A percentile compares a stretch with the other conserved stretches of the same genome.
phyloP scores from a whole-genome alignment of 1,140 invertebrate genomes.

The Zaprionus taronus region DNA sequence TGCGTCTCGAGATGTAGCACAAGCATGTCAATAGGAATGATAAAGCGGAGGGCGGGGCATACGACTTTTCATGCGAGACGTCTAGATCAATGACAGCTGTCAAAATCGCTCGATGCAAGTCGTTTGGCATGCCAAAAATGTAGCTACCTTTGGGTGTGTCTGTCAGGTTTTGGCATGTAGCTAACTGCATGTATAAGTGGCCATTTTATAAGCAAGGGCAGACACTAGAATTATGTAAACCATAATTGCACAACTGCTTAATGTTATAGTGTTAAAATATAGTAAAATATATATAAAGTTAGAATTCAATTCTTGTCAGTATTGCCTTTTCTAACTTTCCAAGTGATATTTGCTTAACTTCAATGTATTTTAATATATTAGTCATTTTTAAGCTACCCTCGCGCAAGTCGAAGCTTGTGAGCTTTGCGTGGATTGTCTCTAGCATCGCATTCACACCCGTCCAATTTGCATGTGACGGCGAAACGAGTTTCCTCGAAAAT shows the following conservation, averaged over 20 bases:
- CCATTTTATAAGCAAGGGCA: slow-evolving; percentile 26
- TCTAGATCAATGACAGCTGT: slow-evolving; percentile 75
- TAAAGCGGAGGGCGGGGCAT: not conserved
- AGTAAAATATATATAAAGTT: no score
- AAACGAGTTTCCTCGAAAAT: slow-evolving; percentile 50
- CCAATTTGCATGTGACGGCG: slow-evolving; percentile 65
- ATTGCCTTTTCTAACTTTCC: no score
- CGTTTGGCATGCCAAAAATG: slow-evolving; percentile 68
- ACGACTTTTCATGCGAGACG: slow-evolving; percentile 46
- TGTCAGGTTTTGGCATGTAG: slow-evolving; percentile 44
- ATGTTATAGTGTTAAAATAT: no score
- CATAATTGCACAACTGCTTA: no score
- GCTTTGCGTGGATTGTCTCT: slow-evolving; percentile 55
- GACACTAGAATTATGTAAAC: not conserved
- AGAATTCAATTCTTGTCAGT: no score
- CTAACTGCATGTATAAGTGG: slow-evolving; percentile 71
- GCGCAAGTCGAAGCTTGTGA: slow-evolving; percentile 3
- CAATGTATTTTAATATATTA: not conserved
- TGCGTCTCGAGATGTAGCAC: slow-evolving; percentile 43
- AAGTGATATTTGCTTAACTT: not conserved
- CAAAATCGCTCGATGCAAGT: slow-evolving; percentile 75
- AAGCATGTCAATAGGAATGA: slow-evolving; percentile 22
- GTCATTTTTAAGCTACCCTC: not conserved
- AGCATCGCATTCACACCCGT: slow-evolving; percentile 66
- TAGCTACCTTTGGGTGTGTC: slow-evolving; percentile 26